Evolutionary conservation across 2,113 vertebrate genomes (phyloP).

Genomic region (Callipepla californica): DNA sequence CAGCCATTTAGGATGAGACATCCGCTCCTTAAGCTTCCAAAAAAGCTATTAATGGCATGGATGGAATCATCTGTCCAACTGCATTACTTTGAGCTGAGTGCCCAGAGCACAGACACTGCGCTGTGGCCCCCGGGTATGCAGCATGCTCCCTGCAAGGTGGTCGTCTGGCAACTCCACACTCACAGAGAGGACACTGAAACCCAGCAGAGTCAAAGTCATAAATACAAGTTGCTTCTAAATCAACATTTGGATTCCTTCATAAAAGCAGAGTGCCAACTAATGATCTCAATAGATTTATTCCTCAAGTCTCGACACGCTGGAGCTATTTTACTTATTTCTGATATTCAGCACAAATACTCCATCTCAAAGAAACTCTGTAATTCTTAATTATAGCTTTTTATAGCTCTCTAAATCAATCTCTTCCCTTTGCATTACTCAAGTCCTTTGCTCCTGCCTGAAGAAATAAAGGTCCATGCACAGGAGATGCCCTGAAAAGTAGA

Average conservation of each 20-base stretch:
- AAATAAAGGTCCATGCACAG: neutral
- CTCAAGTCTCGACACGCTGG: neutral
- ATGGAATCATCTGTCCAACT: neutral
- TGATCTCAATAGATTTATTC: constrained; percentile 14
- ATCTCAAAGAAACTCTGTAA: neutral
- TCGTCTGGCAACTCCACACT: neutral
- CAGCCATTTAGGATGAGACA: neutral
- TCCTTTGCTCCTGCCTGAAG: neutral
- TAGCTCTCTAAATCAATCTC: constrained; percentile 4
- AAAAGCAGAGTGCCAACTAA: neutral
- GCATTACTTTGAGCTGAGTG: neutral
- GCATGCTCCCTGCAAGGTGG: neutral
- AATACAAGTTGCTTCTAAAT: constrained; percentile 44
- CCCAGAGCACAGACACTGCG: neutral
- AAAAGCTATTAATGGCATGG: neutral
- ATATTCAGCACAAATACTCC: constrained; percentile 6
- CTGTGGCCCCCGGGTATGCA: neutral
- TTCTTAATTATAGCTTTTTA: constrained; percentile 16
- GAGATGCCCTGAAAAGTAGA: neutral
- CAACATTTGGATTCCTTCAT: constrained; percentile 53
- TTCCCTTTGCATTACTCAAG: constrained; percentile 1
- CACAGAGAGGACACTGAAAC: neutral
- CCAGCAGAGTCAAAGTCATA: constrained; percentile 32
- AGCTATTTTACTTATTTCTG: constrained; percentile 32
- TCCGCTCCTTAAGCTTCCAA: neutral